Conservation (phyloP, 1,140 invertebrate species). For the Andricus grossulariae region DNA sequence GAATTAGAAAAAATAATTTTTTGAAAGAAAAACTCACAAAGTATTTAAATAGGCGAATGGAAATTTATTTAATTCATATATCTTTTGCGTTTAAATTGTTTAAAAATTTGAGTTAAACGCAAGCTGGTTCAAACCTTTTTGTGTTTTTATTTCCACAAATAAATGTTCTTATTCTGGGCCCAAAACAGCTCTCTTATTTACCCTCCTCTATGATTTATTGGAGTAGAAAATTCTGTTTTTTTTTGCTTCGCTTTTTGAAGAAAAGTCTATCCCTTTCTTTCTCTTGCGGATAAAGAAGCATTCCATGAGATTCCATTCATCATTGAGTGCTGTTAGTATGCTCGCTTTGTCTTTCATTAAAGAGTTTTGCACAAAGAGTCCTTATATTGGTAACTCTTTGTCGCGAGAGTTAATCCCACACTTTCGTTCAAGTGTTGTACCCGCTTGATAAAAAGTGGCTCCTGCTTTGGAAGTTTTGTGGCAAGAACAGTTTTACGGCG, state of each 20-base stretch:
- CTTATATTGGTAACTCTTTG: conserved; percentile 57
- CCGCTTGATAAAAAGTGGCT: conserved; percentile 43
- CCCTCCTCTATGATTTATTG: too few species aligned
- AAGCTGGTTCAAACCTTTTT: too few species aligned
- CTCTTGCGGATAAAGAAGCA: conserved; percentile 37
- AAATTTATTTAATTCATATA: too few species aligned
- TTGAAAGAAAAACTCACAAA: too few species aligned
- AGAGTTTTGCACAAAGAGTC: conserved; percentile 57
- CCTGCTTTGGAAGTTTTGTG: conserved; percentile 32
- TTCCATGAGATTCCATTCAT: conserved; percentile 62
- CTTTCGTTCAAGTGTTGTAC: conserved; percentile 52
- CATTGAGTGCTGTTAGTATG: conserved; percentile 55
- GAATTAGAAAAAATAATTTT: too few species aligned
- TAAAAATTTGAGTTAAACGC: too few species aligned
- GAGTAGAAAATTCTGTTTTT: too few species aligned
- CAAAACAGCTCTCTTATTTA: too few species aligned
- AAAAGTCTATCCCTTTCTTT: not conserved
- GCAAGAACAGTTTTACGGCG: not conserved
- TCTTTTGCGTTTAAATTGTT: too few species aligned
- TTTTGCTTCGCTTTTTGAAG: not conserved
- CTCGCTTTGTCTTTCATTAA: conserved; percentile 63
- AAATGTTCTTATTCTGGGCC: too few species aligned
- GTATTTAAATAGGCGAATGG: too few species aligned
- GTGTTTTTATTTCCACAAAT: too few species aligned
- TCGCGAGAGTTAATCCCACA: conserved; percentile 44